Evolutionary conservation across 2,888 invertebrate species (phyloP).

Genomic region (Pachydiplax longipennis): DNA sequence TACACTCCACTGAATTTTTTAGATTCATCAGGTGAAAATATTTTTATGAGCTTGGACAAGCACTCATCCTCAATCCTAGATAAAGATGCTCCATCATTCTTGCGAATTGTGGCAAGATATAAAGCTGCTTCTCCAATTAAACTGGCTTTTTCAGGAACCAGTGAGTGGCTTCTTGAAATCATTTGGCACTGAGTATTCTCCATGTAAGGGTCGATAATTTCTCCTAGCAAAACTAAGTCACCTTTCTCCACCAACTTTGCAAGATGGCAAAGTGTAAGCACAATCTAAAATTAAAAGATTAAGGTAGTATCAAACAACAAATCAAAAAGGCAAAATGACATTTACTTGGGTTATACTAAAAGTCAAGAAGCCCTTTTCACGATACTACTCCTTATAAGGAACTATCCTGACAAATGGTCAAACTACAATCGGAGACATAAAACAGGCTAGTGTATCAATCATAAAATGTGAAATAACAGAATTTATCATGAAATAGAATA

Average conservation of each 20-base stretch:
- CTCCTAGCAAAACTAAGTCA: conserved; percentile 67
- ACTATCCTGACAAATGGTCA: too few relatives aligned
- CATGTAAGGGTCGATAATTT: conserved; percentile 62
- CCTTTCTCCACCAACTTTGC: conserved; percentile 66
- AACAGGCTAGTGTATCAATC: too few relatives aligned
- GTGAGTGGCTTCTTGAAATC: conserved; percentile 26
- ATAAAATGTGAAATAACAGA: too few relatives aligned
- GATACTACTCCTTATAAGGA: too few relatives aligned
- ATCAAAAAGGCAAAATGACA: too few relatives aligned
- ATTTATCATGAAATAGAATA: too few relatives aligned
- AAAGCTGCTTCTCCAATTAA: conserved; percentile 56
- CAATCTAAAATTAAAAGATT: conserved; percentile 68
- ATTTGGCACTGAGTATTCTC: conserved; percentile 55
- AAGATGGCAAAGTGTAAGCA: conserved; percentile 76
- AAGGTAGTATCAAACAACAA: too few relatives aligned
- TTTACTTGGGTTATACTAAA: too few relatives aligned
- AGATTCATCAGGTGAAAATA: neutral
- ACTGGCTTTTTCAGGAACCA: conserved; percentile 60
- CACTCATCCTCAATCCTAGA: conserved; percentile 12
- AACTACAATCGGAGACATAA: too few relatives aligned
- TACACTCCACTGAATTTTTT: neutral
- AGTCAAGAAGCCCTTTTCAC: too few relatives aligned
- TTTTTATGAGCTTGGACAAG: neutral
- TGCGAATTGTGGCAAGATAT: conserved; percentile 48
- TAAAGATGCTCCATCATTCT: neutral